phyloP scores from a whole-genome alignment of 2,113 vertebrate species.

The Oriolus oriolus region DNA sequence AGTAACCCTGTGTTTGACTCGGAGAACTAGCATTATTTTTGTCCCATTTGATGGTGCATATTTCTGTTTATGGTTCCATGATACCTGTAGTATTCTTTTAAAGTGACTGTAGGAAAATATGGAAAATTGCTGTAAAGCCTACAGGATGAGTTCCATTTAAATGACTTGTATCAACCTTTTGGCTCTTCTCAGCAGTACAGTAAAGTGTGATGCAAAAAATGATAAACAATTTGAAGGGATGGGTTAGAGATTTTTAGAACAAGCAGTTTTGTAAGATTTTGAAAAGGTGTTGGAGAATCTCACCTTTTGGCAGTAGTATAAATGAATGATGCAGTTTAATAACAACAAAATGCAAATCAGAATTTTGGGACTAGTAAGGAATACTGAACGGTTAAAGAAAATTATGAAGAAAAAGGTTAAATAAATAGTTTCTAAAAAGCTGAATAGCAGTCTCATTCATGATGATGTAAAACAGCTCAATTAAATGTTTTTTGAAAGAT shows the following conservation, averaged over 20 bases:
- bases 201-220: background rate
- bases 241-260: background rate
- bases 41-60: background rate
- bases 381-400: background rate
- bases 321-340: background rate
- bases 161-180: background rate
- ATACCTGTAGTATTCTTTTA: background rate
- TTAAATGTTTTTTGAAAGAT: background rate
- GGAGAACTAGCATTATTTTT: background rate
- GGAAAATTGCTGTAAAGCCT: background rate
- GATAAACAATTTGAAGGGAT: background rate
- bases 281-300: background rate
- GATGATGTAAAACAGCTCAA: background rate
- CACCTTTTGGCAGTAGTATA: background rate
- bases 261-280: background rate
- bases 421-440: background rate
- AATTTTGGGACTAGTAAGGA: background rate
- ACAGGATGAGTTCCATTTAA: background rate
- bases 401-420: background rate
- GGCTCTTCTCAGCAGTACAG: background rate
- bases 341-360: background rate
- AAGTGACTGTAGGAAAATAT: background rate
- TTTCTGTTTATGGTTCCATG: background rate
- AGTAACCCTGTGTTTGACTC: background rate
- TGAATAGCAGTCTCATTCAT: background rate